A percentile compares a stretch with the other conserved stretches of the same genome.
These are phyloP conservation scores for Hylyphantes graminicola DNA, from an alignment of 1,140 invertebrate species.

Conservation along the genomic window DNA sequence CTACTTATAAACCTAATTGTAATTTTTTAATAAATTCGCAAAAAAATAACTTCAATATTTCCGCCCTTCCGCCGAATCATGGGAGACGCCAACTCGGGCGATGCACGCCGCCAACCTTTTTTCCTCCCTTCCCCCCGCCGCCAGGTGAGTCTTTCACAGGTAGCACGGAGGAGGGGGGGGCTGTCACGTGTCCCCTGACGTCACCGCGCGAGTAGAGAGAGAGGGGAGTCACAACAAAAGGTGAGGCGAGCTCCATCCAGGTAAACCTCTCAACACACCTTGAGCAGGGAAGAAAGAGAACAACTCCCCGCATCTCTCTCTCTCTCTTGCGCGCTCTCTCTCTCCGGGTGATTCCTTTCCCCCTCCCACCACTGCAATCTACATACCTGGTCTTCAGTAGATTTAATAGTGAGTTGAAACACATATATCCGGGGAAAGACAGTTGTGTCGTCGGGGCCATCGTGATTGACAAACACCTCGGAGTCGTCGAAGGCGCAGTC, in stretches of 20 bases:
- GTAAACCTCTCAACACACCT: conserved; percentile 54
- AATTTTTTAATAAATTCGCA: too few relatives aligned
- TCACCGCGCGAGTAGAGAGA: conserved; percentile 19
- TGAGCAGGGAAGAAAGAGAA: conserved; percentile 46
- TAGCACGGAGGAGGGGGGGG: conserved; percentile 24
- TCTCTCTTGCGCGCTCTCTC: conserved; percentile 2
- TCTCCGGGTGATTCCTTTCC: conserved; percentile 3
- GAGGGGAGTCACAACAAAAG: neutral
- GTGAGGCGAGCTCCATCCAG: conserved; percentile 26
- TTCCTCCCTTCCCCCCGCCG: neutral
- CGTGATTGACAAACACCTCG: neutral
- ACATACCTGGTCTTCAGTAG: neutral
- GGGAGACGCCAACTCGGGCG: conserved; percentile 12
- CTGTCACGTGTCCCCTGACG: conserved; percentile 49
- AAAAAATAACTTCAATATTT: too few relatives aligned
- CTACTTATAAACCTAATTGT: too few relatives aligned
- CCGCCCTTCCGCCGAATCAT: neutral
- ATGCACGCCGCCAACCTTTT: neutral
- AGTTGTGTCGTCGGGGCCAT: neutral
- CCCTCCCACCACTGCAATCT: neutral
- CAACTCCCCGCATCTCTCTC: conserved; percentile 29
- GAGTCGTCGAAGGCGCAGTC: conserved; percentile 28
- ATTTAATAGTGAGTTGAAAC: neutral
- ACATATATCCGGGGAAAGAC: neutral
- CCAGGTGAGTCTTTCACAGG: conserved; percentile 38